These are phyloP conservation scores for Sebastes steindachneri DNA, from an alignment of 2,797 vertebrate genomes.

Conservation along the genomic window DNA sequence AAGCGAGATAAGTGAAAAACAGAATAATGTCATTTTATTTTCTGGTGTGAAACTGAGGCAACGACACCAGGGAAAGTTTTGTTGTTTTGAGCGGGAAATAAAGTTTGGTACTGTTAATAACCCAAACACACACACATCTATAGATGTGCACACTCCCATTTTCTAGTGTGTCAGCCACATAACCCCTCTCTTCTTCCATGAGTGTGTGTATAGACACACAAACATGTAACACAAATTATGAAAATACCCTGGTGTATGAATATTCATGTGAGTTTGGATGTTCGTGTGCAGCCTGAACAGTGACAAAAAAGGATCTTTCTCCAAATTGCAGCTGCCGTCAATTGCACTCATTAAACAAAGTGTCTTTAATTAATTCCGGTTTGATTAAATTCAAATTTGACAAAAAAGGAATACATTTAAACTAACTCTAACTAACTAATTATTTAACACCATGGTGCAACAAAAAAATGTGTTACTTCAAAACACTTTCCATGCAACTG, in stretches of 20 bases:
- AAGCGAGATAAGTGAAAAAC: neutral
- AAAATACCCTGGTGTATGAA: neutral
- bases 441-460: neutral
- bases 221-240: too few species aligned
- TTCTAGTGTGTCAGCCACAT: neutral
- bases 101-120: neutral
- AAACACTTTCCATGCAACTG: neutral
- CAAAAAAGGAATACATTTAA: neutral
- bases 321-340: neutral
- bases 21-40: neutral
- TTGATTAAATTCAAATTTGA: neutral
- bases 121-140: neutral
- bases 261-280: neutral
- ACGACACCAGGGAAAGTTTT: neutral
- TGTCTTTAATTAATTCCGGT: neutral
- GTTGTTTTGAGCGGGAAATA: neutral
- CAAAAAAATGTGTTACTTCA: neutral
- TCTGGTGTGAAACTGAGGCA: slow-evolving; percentile 11
- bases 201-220: too few species aligned
- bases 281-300: neutral
- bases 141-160: neutral
- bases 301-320: neutral
- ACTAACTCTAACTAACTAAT: neutral
- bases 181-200: neutral
- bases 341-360: neutral